Conservation (phyloP, 2,113 vertebrate genomes). For the Chaenocephalus aceratus region DNA sequence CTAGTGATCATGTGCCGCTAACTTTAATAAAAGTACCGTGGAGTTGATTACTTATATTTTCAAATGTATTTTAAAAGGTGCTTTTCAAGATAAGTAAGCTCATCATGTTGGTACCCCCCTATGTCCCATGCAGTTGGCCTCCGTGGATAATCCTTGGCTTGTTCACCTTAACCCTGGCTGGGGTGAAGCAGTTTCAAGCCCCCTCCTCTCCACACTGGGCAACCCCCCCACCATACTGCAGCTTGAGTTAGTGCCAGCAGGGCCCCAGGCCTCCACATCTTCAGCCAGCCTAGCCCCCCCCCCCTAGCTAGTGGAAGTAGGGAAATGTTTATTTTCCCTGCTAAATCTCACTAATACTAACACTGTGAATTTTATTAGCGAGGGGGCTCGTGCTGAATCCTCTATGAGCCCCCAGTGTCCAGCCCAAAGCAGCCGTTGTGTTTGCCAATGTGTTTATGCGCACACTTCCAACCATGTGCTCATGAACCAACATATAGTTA, state of each 20-base stretch:
- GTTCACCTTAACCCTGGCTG: slow-evolving; percentile 45
- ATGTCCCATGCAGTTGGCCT: not conserved
- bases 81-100: not conserved
- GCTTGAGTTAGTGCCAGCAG: slow-evolving; percentile 46
- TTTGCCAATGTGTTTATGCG: slow-evolving; percentile 69
- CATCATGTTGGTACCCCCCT: not conserved
- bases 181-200: slow-evolving; percentile 18
- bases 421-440: slow-evolving; percentile 69
- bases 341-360: slow-evolving; percentile 74
- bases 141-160: slow-evolving; percentile 21
- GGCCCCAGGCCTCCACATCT: slow-evolving; percentile 46
- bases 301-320: slow-evolving; percentile 22
- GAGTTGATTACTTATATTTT: not conserved
- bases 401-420: slow-evolving; percentile 60
- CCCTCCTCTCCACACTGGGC: not conserved
- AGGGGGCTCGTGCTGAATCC: slow-evolving; percentile 50
- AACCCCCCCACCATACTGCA: slow-evolving; percentile 13
- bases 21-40: not conserved
- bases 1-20: not conserved
- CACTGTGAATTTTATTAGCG: slow-evolving; percentile 78
- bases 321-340: slow-evolving; percentile 77
- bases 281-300: slow-evolving; percentile 14
- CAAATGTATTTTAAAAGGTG: not conserved
- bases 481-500: slow-evolving; percentile 74
- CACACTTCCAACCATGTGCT: slow-evolving; percentile 71